Evolutionary conservation across 2,113 vertebrate species (phyloP).

Genomic region (Columbina picui): DNA sequence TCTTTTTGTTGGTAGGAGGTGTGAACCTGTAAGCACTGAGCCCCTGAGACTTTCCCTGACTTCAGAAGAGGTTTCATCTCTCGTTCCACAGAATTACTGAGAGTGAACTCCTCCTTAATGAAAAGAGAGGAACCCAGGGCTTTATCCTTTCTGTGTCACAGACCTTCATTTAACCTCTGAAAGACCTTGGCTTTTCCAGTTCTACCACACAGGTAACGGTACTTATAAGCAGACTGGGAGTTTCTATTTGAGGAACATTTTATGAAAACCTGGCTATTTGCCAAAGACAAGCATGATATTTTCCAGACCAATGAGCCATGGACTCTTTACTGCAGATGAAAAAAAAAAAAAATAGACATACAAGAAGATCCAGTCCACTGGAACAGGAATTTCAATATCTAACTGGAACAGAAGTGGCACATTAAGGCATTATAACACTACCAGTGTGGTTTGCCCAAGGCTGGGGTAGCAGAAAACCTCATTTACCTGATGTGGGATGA

Average conservation of each 20-base stretch:
- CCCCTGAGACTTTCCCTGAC: neutral
- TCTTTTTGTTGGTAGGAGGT: neutral
- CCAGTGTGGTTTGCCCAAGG: neutral
- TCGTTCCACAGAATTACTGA: neutral
- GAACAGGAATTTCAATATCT: neutral
- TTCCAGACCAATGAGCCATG: constrained; percentile 12
- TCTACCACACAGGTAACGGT: neutral
- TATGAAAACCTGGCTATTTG: constrained; percentile 11
- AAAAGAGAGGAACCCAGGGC: neutral
- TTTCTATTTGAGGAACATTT: constrained; percentile 10
- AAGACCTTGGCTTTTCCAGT: neutral
- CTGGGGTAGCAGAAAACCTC: neutral
- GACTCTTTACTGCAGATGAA: neutral
- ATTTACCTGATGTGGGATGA: neutral
- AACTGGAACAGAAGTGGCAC: neutral
- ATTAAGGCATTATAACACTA: neutral
- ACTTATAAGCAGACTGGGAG: neutral
- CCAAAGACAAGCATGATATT: constrained; percentile 8
- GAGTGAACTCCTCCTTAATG: neutral
- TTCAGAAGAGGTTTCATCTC: constrained; percentile 32
- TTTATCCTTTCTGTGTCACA: neutral
- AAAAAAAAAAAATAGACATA: neutral
- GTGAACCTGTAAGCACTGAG: neutral
- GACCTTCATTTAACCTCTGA: neutral
- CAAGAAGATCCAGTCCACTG: neutral